Evolutionary conservation across 2,113 vertebrate genomes (phyloP).

Genomic region (Dasyprocta punctata): DNA sequence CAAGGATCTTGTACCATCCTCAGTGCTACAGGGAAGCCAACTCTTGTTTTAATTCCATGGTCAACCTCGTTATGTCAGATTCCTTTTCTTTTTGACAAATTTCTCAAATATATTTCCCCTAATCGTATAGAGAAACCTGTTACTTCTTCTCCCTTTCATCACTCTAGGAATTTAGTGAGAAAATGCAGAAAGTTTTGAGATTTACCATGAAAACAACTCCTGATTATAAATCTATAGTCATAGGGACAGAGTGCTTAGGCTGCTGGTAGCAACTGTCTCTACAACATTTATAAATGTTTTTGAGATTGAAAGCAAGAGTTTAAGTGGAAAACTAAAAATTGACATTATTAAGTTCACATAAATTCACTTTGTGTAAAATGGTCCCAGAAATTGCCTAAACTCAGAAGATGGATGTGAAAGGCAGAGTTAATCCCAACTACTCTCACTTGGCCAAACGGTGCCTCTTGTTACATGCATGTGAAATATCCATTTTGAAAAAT

Average conservation of each 20-base stretch:
- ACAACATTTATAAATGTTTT: constrained; percentile 4
- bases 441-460: background rate
- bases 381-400: background rate
- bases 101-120: background rate
- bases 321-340: background rate
- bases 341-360: background rate
- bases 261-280: background rate
- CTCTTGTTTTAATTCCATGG: background rate
- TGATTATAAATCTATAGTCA: background rate
- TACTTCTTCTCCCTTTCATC: background rate
- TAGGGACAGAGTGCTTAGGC: background rate
- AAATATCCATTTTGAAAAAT: background rate
- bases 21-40: background rate
- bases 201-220: background rate
- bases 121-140: background rate
- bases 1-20: background rate
- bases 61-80: background rate
- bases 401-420: background rate
- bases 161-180: background rate
- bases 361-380: background rate
- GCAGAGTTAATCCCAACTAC: background rate
- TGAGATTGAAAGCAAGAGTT: constrained; percentile 15
- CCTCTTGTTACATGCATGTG: background rate
- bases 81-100: background rate
- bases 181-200: background rate